A percentile compares a stretch with the other conserved stretches of the same genome.
Conservation (phyloP, 2,888 invertebrate species). For the Cosmia trapezina region DNA sequence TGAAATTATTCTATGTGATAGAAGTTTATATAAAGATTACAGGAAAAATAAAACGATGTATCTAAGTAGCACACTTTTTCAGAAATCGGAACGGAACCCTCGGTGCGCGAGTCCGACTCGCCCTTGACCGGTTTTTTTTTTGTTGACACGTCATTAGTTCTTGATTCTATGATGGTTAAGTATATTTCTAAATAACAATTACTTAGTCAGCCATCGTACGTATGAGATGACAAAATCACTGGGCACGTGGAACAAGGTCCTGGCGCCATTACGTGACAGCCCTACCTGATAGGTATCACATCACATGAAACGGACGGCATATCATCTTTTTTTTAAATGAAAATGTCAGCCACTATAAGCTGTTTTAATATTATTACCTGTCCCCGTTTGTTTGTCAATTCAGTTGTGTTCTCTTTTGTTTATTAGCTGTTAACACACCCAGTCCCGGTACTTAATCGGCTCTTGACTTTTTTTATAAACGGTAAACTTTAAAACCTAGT, state of each 20-base stretch:
- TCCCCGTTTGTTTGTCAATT: constrained; percentile 79
- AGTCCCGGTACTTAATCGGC: constrained; percentile 49
- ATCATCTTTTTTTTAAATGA: constrained; percentile 83
- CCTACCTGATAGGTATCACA: constrained; percentile 70
- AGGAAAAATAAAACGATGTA: too few species aligned
- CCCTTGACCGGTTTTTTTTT: too few species aligned
- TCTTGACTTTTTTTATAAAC: constrained; percentile 60
- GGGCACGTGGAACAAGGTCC: constrained; percentile 56
- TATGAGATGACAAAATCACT: constrained; percentile 58
- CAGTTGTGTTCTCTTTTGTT: constrained; percentile 74
- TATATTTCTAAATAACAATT: constrained; percentile 31
- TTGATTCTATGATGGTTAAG: not conserved
- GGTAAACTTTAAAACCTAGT: constrained; percentile 56
- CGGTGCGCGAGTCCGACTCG: too few species aligned
- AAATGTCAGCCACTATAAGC: constrained; percentile 84
- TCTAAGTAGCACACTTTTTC: too few species aligned
- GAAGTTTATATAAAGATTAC: too few species aligned
- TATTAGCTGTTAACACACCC: constrained; percentile 73
- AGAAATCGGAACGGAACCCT: too few species aligned
- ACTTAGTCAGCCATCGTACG: constrained; percentile 56
- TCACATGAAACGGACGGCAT: constrained; percentile 71
- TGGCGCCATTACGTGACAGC: constrained; percentile 64
- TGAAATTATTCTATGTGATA: too few species aligned
- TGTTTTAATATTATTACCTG: constrained; percentile 82
- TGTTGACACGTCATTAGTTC: not conserved